Percentiles rank a stretch among this genome's conserved stretches.
phyloP scores from a whole-genome alignment of 2,113 vertebrate genomes.

The Passer domesticus region DNA sequence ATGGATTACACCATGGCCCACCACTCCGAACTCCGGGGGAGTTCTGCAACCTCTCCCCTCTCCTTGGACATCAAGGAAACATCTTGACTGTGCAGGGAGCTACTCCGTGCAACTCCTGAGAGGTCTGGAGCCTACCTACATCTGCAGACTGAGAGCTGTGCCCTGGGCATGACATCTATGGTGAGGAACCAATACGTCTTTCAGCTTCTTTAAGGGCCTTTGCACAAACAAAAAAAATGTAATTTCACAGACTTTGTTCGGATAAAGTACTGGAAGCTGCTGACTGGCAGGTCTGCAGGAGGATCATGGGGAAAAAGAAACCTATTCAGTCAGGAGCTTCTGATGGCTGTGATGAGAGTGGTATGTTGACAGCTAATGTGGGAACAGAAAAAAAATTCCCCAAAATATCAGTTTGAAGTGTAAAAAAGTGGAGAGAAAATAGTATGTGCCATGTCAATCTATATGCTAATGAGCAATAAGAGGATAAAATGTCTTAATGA shows the following conservation, averaged over 20 bases:
- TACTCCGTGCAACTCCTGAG: neutral
- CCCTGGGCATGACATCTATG: neutral
- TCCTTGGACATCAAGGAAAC: neutral
- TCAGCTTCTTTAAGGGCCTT: neutral
- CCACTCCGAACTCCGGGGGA: fast-evolving
- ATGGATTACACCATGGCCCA: no score
- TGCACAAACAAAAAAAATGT: neutral
- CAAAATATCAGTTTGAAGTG: neutral
- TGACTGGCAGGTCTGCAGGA: neutral
- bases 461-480: neutral
- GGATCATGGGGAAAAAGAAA: neutral
- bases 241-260: neutral
- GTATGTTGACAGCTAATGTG: neutral
- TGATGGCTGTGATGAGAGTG: fast-evolving
- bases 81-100: neutral
- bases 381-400: neutral
- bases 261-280: neutral
- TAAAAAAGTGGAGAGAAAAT: neutral
- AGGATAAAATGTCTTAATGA: neutral
- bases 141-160: neutral
- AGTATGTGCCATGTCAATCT: neutral
- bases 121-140: neutral
- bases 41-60: neutral
- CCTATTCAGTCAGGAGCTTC: neutral
- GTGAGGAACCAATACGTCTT: neutral